Evolutionary conservation across 2,113 vertebrate species (phyloP).

Genomic region (Chaetodon auriga): DNA sequence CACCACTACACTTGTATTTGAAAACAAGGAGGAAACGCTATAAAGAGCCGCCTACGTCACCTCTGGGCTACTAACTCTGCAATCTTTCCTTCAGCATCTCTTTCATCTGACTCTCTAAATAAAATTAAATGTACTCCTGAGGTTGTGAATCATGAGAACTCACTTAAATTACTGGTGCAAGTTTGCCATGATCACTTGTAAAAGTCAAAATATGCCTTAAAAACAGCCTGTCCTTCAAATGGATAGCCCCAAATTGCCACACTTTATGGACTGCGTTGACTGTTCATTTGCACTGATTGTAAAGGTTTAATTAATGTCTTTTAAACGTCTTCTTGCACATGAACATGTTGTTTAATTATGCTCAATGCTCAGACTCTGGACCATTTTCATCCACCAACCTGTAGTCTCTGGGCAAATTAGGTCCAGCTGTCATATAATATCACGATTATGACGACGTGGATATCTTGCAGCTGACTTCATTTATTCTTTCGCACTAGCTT

Average conservation of each 20-base stretch:
- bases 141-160: neutral
- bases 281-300: constrained; percentile 17
- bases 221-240: neutral
- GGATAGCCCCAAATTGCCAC: neutral
- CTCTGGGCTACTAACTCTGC: neutral
- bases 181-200: neutral
- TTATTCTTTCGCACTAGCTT: neutral
- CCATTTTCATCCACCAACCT: neutral
- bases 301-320: constrained; percentile 39
- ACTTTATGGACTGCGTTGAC: constrained; percentile 17
- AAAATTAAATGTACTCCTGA: neutral
- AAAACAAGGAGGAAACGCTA: neutral
- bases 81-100: neutral
- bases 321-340: constrained; percentile 29
- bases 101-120: neutral
- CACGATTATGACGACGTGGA: neutral
- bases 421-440: neutral
- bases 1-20: neutral
- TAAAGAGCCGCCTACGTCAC: neutral
- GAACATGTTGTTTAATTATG: constrained; percentile 15
- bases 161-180: neutral
- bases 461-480: neutral
- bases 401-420: neutral
- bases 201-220: neutral
- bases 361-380: neutral